These are phyloP conservation scores for Ophion costatus DNA, from an alignment of 2,888 invertebrate genomes.

Conservation along the genomic window DNA sequence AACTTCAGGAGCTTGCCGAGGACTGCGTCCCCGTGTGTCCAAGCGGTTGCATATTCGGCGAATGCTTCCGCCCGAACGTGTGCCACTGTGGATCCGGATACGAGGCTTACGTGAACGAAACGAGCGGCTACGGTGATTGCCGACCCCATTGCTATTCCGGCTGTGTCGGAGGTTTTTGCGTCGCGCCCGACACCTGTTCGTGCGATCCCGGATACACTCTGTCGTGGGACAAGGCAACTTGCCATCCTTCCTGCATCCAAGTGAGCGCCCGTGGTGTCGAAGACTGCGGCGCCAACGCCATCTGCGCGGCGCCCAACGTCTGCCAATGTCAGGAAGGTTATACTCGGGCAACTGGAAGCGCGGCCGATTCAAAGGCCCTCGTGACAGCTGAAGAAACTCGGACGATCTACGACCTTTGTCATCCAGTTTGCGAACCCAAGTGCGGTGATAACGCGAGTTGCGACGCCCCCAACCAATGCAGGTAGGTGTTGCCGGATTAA, in stretches of 20 bases:
- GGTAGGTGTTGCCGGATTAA: too few species aligned
- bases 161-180: conserved; percentile 83
- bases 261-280: background rate
- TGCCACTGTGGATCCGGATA: conserved; percentile 62
- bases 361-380: background rate
- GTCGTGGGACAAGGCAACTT: conserved; percentile 13
- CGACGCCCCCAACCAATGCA: conserved; percentile 45
- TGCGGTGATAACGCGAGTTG: conserved; percentile 56
- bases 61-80: conserved; percentile 52
- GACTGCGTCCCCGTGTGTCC: conserved; percentile 58
- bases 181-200: conserved; percentile 77
- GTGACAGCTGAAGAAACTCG: too few species aligned
- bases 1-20: background rate
- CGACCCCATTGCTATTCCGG: conserved; percentile 77
- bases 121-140: conserved; percentile 70
- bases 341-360: background rate
- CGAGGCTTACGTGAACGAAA: conserved; percentile 1
- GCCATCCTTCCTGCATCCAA: conserved; percentile 41
- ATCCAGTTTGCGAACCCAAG: conserved; percentile 45
- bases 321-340: conserved; percentile 62
- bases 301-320: conserved; percentile 39
- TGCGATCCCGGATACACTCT: conserved; percentile 80
- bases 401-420: conserved; percentile 6
- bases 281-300: conserved; percentile 37
- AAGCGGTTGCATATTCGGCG: conserved; percentile 50